A percentile compares a stretch with the other conserved stretches of the same genome.
These are phyloP conservation scores for Mastigias papua DNA, from an alignment of 30 jellyfish, hydroid and myxozoan genomes.

Conservation along the genomic window DNA sequence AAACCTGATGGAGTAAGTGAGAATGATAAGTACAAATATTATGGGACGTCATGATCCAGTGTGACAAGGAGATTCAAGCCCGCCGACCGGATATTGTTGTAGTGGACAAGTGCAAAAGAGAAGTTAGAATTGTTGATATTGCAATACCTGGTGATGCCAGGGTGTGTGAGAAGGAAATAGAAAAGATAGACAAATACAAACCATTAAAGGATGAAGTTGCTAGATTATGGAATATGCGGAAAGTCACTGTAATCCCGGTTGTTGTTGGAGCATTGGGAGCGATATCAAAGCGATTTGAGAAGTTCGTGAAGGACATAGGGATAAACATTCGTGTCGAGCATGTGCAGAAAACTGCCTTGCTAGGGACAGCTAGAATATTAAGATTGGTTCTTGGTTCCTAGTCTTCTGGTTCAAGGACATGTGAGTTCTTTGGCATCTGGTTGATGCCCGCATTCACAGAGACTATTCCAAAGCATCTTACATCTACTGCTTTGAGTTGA, in stretches of 20 bases:
- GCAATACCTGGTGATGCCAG: constrained; percentile 27
- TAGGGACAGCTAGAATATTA: constrained; percentile 21
- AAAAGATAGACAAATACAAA: constrained; percentile 6
- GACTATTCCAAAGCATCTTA: constrained; percentile 20
- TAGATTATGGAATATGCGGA: not conserved
- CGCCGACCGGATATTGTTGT: constrained; percentile 6
- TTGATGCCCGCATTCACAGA: constrained; percentile 32
- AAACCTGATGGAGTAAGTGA: constrained; percentile 33
- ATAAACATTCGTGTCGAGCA: constrained; percentile 2
- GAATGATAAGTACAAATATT: not conserved
- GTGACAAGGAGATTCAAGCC: constrained; percentile 4
- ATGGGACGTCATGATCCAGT: constrained; percentile 8
- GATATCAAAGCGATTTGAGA: not conserved
- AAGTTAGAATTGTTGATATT: constrained; percentile 3
- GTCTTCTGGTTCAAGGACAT: constrained; percentile 8
- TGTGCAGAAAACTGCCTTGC: constrained; percentile 9
- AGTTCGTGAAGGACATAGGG: constrained; percentile 7
- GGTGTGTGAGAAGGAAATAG: constrained; percentile 7
- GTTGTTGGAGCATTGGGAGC: constrained; percentile 25
- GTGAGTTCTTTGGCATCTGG: constrained; percentile 31
- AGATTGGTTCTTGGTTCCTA: constrained; percentile 30
- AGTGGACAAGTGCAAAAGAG: constrained; percentile 5
- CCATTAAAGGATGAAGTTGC: constrained; percentile 8
- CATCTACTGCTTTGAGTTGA: constrained; percentile 30
- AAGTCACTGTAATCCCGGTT: constrained; percentile 1